A percentile compares a stretch with the other conserved stretches of the same genome.
These are phyloP conservation scores for Chlorospingus flavigularis DNA, from an alignment of 2,797 vertebrate species.

Conservation along the genomic window DNA sequence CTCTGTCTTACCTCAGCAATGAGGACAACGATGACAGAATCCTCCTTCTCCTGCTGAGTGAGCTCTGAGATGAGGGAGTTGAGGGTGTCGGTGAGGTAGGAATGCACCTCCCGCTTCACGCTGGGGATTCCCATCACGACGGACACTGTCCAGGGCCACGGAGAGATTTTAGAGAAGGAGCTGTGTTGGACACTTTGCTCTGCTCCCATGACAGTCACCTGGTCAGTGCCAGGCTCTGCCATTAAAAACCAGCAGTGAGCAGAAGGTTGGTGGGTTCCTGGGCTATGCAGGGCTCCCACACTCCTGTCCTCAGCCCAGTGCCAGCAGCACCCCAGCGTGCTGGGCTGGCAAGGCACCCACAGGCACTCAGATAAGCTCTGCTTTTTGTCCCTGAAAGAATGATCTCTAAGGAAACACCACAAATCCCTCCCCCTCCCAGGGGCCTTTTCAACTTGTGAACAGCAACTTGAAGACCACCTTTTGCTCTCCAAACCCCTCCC, in stretches of 20 bases:
- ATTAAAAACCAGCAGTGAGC: background rate
- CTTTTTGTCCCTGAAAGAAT: background rate
- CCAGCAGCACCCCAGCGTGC: background rate
- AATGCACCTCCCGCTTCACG: constrained; percentile 94
- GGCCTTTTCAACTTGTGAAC: background rate
- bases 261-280: background rate
- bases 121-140: constrained; percentile 97
- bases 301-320: background rate
- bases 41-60: constrained; percentile 89
- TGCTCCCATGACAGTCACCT: background rate
- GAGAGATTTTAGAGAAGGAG: constrained; percentile 39
- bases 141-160: constrained; percentile 81
- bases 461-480: background rate
- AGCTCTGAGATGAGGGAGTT: constrained; percentile 94
- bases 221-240: background rate
- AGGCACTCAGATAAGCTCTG: background rate
- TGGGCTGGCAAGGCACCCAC: background rate
- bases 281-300: background rate
- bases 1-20: constrained; percentile 87
- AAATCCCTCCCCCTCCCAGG: background rate
- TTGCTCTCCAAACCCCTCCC: background rate
- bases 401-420: background rate
- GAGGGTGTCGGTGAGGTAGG: constrained; percentile 94
- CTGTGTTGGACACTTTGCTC: background rate
- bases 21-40: constrained; percentile 95